Percentiles rank a stretch among this genome's conserved stretches.
Evolutionary conservation across 2,797 vertebrate genomes (phyloP).

Genomic region (Cygnus olor): DNA sequence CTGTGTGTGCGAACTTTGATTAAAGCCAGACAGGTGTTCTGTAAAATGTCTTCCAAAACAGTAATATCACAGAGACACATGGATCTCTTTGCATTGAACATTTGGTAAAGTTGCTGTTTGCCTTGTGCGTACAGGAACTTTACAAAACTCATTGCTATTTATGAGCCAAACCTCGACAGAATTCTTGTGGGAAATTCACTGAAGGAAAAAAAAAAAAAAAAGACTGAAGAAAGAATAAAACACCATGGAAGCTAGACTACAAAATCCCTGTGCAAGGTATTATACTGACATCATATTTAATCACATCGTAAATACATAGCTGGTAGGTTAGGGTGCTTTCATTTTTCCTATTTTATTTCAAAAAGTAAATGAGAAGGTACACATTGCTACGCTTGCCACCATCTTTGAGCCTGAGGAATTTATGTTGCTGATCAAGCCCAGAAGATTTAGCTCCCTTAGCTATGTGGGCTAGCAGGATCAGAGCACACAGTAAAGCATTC

Average conservation of each 20-base stretch:
- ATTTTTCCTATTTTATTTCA: neutral
- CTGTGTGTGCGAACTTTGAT: neutral
- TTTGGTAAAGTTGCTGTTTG: constrained; percentile 51
- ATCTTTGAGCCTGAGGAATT: neutral
- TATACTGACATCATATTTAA: no score
- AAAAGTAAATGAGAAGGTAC: neutral
- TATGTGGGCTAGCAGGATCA: constrained; percentile 1
- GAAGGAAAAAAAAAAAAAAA: neutral
- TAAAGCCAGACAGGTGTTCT: constrained; percentile 41
- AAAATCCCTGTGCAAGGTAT: neutral
- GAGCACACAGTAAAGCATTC: constrained; percentile 34
- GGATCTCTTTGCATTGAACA: constrained; percentile 3
- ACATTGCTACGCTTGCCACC: neutral
- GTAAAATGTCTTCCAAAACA: constrained; percentile 38
- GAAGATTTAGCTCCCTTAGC: constrained; percentile 25
- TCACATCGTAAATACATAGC: neutral
- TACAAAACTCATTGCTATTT: constrained; percentile 36
- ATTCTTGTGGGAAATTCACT: constrained; percentile 35
- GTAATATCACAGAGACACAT: neutral
- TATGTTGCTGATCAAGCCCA: neutral
- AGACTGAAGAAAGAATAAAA: neutral
- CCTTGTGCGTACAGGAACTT: constrained; percentile 34
- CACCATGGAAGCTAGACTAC: neutral
- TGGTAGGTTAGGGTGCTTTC: neutral
- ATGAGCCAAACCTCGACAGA: constrained; percentile 49